Base-by-base conservation (phyloP, 2,888 invertebrate species). In the Apeira syringaria region DNA sequence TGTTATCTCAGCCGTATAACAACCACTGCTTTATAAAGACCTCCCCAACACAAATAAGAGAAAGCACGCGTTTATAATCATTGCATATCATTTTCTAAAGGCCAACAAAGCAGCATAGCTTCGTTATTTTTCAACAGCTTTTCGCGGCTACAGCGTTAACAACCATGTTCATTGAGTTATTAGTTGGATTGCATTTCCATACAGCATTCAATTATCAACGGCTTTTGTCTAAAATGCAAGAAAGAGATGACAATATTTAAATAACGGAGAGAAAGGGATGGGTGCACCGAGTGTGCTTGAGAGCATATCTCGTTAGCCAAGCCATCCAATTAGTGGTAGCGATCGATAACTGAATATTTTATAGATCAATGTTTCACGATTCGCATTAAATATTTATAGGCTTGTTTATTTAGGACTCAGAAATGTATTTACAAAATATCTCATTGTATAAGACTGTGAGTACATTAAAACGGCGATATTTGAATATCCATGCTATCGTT, bases 331-430 rank as follows among this genome's bases (percentile, higher is more conserved):
- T 69, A 69, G 67, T 62, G 53, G 49, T 36, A 42, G 42, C 51
- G 52, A 62, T 65, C 61, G 66, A 56, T 56, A 50, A 47, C 49
- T 66, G 68, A 68, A 70, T 70, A 68, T 70, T 68, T 66, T 60
- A 68, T 57, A 53, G 54, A 52, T 57, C 50, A 53, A 53, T 42
- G 41, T 44, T 42, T 35, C 18, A 28, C 26, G 28, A 34, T 30
- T 35, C 31, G 45, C 31, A 31, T 35, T 31, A 38, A 29, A 38
- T 38, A 50, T 48, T 61, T 51, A 51, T 30, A 54, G 50, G 30
- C 18, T 57, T 55, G 42, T 63, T 58, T 53, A 53, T 56, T 58
- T 39, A 28, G 36, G 26, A 31, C 38, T 43, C 7, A 3, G 15
- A 15, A 15, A 4, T 15, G 15, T n/a, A n/a, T n/a, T n/a, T n/a